Evolutionary conservation across 2,797 vertebrate genomes (phyloP).

Genomic region (Prionace glauca): DNA sequence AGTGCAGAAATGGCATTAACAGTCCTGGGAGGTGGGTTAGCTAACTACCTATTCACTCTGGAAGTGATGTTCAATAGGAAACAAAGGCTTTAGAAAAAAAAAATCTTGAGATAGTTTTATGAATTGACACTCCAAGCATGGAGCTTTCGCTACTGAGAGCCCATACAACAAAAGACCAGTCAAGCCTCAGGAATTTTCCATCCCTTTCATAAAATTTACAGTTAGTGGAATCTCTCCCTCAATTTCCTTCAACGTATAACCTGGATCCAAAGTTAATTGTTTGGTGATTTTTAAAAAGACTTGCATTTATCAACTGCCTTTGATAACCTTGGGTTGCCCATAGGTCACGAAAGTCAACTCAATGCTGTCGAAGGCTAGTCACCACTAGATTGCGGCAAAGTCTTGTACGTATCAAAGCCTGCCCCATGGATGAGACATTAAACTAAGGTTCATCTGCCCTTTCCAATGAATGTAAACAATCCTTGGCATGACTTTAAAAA

Average conservation of each 20-base stretch:
- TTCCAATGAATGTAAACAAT: background rate
- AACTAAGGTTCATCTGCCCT: background rate
- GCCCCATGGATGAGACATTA: background rate
- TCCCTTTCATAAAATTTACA: background rate
- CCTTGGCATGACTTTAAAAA: background rate
- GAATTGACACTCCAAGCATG: background rate
- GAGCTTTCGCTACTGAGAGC: background rate
- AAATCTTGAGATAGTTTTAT: background rate
- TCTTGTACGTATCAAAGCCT: background rate
- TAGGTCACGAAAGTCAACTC: background rate
- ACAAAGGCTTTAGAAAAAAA: background rate
- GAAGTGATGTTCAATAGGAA: background rate
- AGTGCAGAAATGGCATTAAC: background rate
- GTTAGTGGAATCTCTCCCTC: background rate
- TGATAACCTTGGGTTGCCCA: background rate
- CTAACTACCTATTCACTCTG: background rate
- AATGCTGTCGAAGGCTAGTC: background rate
- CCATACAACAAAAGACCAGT: background rate
- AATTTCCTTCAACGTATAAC: background rate
- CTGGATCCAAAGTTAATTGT: background rate
- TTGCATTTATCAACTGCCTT: background rate
- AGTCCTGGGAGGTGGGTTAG: background rate
- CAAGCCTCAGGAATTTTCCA: background rate
- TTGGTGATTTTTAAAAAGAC: background rate
- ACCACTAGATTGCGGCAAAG: background rate